These are phyloP conservation scores for Nyctibius grandis DNA, from an alignment of 2,797 vertebrate species.

Conservation along the genomic window DNA sequence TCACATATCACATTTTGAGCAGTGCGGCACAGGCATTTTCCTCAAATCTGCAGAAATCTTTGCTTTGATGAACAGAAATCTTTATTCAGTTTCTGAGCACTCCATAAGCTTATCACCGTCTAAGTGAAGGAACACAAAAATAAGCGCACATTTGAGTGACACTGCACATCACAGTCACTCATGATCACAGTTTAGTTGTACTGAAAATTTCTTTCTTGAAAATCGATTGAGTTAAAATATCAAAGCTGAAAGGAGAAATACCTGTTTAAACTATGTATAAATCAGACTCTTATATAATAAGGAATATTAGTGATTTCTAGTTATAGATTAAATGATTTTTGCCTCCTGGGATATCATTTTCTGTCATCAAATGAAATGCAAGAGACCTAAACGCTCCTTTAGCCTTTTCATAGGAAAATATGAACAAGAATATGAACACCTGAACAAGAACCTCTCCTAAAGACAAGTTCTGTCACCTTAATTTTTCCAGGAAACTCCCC, in stretches of 20 bases:
- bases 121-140: neutral
- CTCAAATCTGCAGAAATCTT: neutral
- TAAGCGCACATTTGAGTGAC: neutral
- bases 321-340: neutral
- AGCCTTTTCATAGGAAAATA: neutral
- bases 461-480: neutral
- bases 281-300: neutral
- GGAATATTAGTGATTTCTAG: neutral
- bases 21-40: neutral
- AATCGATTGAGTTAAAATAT: neutral
- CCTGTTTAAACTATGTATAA: neutral
- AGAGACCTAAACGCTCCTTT: neutral
- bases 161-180: neutral
- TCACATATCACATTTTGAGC: neutral
- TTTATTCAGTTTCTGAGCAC: neutral
- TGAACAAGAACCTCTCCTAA: neutral
- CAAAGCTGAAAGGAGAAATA: neutral
- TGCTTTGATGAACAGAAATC: neutral
- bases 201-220: neutral
- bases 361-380: neutral
- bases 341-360: neutral
- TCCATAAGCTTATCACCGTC: rapidly evolving
- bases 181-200: neutral
- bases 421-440: neutral
- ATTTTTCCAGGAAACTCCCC: neutral